Conservation (phyloP, 2,888 invertebrate genomes). For the Poecilobothrus nobilitatus region DNA sequence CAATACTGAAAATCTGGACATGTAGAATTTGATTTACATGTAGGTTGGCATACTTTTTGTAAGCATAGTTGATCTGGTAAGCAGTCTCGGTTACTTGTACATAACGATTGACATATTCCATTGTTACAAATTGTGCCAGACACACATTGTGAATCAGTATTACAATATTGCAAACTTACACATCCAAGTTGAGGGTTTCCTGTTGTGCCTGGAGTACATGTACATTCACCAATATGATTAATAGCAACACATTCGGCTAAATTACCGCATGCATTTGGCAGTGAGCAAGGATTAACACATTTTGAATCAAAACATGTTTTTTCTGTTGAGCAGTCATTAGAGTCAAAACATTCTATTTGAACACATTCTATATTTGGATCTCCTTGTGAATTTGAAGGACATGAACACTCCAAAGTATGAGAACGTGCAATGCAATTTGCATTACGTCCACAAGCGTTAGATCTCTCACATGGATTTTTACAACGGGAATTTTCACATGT, state of each 20-base stretch:
- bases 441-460: conserved; percentile 61
- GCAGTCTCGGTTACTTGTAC: conserved; percentile 74
- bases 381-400: conserved; percentile 65
- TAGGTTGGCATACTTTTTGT: conserved; percentile 74
- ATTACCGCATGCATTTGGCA: conserved; percentile 74
- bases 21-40: conserved; percentile 67
- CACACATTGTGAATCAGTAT: conserved; percentile 70
- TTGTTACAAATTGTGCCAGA: conserved; percentile 75
- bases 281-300: conserved; percentile 72
- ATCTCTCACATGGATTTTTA: conserved; percentile 64
- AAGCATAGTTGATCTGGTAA: conserved; percentile 78
- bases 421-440: conserved; percentile 63
- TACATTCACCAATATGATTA: conserved; percentile 73
- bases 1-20: conserved; percentile 83
- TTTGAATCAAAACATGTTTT: conserved; percentile 70
- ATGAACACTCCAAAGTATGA: conserved; percentile 66
- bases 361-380: conserved; percentile 65
- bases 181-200: conserved; percentile 83
- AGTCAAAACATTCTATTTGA: conserved; percentile 67
- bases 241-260: conserved; percentile 66
- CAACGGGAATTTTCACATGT: conserved; percentile 68
- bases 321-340: conserved; percentile 61
- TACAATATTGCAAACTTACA: conserved; percentile 73
- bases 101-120: conserved; percentile 69
- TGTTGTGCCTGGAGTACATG: conserved; percentile 74